These are phyloP conservation scores for Pycnomerus fuliginosus DNA, from an alignment of 2,888 invertebrate genomes.

Conservation along the genomic window DNA sequence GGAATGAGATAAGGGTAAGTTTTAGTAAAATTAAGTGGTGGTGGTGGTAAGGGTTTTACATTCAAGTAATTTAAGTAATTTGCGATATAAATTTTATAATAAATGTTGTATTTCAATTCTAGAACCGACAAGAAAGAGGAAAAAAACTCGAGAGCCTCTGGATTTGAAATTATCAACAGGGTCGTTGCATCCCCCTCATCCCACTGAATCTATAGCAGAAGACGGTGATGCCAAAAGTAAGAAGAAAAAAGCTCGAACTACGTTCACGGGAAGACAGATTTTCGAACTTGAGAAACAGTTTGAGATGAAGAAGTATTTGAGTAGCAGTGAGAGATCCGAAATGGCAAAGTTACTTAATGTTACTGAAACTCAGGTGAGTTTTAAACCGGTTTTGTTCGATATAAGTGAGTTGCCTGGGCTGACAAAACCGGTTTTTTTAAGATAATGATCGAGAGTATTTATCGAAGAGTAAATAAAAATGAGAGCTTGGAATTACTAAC, in stretches of 20 bases:
- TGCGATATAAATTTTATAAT: too few relatives aligned
- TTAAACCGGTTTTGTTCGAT: neutral
- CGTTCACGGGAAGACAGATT: constrained; percentile 94
- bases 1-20: too few relatives aligned
- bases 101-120: constrained; percentile 30
- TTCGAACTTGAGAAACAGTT: constrained; percentile 96
- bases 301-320: constrained; percentile 93
- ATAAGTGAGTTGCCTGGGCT: neutral
- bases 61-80: too few relatives aligned
- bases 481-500: constrained; percentile 35
- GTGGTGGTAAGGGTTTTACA: too few relatives aligned
- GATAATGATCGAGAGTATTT: constrained; percentile 12
- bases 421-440: neutral
- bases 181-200: constrained; percentile 31
- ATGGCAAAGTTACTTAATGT: constrained; percentile 93
- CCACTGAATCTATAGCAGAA: constrained; percentile 54
- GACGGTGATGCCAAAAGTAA: constrained; percentile 58
- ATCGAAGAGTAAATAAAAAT: too few relatives aligned
- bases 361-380: constrained; percentile 91
- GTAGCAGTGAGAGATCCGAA: constrained; percentile 90
- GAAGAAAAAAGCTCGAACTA: constrained; percentile 88
- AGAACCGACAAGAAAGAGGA: constrained; percentile 47
- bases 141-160: constrained; percentile 42
- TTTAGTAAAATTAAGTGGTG: too few relatives aligned
- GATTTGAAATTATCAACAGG: constrained; percentile 36